Base-by-base conservation (phyloP, 2,797 vertebrate genomes). In the Poecilia gillii region DNA sequence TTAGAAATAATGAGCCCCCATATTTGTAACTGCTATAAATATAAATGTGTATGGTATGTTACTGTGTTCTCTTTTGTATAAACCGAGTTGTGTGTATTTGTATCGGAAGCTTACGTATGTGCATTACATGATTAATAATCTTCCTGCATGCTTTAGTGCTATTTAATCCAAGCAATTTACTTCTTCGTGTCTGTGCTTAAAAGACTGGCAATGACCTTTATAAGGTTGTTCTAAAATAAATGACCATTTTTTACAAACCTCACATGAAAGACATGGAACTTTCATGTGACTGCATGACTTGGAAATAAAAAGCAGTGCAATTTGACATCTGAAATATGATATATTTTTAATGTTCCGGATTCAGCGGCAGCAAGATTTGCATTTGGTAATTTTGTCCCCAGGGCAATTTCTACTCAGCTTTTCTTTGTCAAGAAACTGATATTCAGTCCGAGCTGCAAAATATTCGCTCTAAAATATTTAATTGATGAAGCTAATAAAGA, bases 401-500 rank as follows among this genome's bases (percentile, higher is more conserved):
- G 45, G 43, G 23, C 6, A 72, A 53, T 49, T 70, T 7, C 9
- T 55, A 36, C 66, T 64, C 41, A 45, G 9, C 33, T n/a, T 39
- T 75, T 45, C 72, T 77, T 51, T 76, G 12, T 68, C 62, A 25
- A 72, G 20, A 70, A 66, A 71, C 46, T 49, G 57, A 59, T 53
- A n/a, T 62, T n/a, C 39, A 62, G 28, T 77, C 53, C 0, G 25
- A 80, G 49, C 53, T 77, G 47, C 73, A 74, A 62, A 79, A 28
- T 79, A 75, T 81, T 73, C 59, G 39, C 51, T 76, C 41, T 53
- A 7, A 86, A 74, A 81, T 53, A 82, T 83, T 76, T 85, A 84
- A 90, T 77, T 88, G 74, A 90, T 88, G 71, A 82, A 74, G 78
- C 80, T 85, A 88, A 88, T 79, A 83, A 80, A 82, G 55, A 80